Evolutionary conservation across 92 coral and sea anemone species (phyloP).

Genomic region (Umimayanthus kanabou): DNA sequence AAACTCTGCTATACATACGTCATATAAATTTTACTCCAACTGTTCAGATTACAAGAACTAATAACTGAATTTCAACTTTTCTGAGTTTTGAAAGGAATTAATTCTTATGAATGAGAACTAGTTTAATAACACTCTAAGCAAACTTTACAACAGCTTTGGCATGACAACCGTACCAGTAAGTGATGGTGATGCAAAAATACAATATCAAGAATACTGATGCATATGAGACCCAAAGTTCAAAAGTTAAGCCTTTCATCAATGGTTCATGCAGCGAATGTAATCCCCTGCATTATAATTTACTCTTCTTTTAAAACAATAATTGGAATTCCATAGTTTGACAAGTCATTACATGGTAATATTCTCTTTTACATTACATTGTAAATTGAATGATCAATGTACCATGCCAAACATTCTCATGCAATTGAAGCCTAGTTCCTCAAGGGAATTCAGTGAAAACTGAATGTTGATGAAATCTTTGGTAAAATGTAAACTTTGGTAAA

Average conservation of each 20-base stretch:
- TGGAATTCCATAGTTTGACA: conserved; percentile 4
- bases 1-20: not conserved
- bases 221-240: not conserved
- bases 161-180: not conserved
- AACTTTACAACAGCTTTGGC: not conserved
- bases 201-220: not conserved
- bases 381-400: not conserved
- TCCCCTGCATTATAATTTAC: not conserved
- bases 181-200: not conserved
- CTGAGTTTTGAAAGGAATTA: not conserved
- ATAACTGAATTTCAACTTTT: conserved; percentile 4
- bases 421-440: not conserved
- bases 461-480: not conserved
- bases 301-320: not conserved
- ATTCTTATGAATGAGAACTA: not conserved
- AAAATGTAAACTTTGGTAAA: not conserved
- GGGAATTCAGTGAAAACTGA: not conserved
- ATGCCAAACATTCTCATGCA: not conserved
- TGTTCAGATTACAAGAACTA: not conserved
- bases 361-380: too few relatives aligned
- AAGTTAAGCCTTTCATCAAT: conserved; percentile 11
- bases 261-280: not conserved
- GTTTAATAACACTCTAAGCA: not conserved
- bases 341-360: too few relatives aligned
- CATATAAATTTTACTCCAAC: not conserved